Evolutionary conservation across 2,113 vertebrate species (phyloP).

Genomic region (Speoplatyrhinus poulsoni): DNA sequence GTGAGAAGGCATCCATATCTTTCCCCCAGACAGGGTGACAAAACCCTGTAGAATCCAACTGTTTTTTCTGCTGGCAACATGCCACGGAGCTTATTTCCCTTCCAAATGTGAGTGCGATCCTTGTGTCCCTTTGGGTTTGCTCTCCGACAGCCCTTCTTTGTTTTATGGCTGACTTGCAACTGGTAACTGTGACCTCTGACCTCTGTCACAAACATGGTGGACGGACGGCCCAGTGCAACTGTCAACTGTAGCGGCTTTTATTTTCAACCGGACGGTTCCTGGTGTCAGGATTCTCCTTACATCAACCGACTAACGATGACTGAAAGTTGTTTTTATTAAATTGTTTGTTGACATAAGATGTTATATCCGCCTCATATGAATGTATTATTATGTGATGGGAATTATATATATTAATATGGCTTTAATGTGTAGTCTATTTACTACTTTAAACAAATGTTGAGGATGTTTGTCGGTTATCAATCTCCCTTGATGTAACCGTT

Average conservation of each 20-base stretch:
- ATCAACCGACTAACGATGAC: no score
- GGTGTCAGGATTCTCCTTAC: no score
- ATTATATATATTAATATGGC: no score
- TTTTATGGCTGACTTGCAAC: conserved; percentile 37
- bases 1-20: conserved; percentile 13
- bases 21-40: conserved; percentile 46
- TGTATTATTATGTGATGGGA: no score
- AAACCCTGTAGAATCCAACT: conserved; percentile 45
- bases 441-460: no score
- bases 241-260: conserved; percentile 26
- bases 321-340: no score
- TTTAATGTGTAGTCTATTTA: no score
- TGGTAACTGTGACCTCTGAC: conserved; percentile 41
- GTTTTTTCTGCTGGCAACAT: conserved; percentile 35
- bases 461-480: no score
- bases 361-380: no score
- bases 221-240: conserved; percentile 27
- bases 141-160: conserved; percentile 51
- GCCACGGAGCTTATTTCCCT: conserved; percentile 63
- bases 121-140: conserved; percentile 10
- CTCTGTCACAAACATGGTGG: conserved; percentile 22
- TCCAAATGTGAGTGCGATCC: conserved; percentile 59
- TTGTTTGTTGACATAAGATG: no score
- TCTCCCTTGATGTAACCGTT: no score
- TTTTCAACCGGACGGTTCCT: neutral